Evolutionary conservation across 2,888 invertebrate genomes (phyloP), one percentile per base, ranked within the genome.

Genomic region (Marronus borbonicus): DNA sequence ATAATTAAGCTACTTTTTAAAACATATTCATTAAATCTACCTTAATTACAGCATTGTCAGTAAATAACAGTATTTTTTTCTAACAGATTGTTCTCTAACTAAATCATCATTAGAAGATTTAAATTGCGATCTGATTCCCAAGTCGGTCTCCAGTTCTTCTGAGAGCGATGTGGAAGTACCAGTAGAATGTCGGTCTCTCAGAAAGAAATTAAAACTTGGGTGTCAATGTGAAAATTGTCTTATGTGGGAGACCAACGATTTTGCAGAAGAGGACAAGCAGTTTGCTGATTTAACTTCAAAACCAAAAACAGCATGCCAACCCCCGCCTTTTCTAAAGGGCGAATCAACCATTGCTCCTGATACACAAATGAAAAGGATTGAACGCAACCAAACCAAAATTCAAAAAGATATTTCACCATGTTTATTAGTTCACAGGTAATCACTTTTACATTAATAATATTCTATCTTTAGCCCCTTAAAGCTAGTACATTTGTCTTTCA

Each of bases 361-460:
- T 28, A 50, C 64, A 28, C 44, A 76, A 44, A 79, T 81, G 17
- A 72, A 77, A 72, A 62, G 28, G 5, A 78, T 72, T 4, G 60
- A 65, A 49, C 44, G 68, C 52, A 60, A 66, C 3, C 69, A 58
- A 69, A 79, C 79, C 1, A 77, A 81, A 58, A 76, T 78, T 50
- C 76, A 79, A 64, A 79, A 58, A n/a, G 68, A 75, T 68, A 77
- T 78, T 36, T 70, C 78, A 2, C 80, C 82, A n/a, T 80, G 76
- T 24, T 10, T 81, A 36, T 65, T 82, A 17, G 76, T 81, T 20
- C 82, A 82, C 64, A 81, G 82, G 82, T 82, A 80, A 68, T 31
- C 24, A 24, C 24, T 24, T 24, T 36, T 55, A 14, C 31, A 28
- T 14, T 14, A 55, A 66, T 64, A 5, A 20, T 20, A 58, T 31